Evolutionary conservation across 2,797 vertebrate genomes (phyloP).

Genomic region (Hybognathus amarus): DNA sequence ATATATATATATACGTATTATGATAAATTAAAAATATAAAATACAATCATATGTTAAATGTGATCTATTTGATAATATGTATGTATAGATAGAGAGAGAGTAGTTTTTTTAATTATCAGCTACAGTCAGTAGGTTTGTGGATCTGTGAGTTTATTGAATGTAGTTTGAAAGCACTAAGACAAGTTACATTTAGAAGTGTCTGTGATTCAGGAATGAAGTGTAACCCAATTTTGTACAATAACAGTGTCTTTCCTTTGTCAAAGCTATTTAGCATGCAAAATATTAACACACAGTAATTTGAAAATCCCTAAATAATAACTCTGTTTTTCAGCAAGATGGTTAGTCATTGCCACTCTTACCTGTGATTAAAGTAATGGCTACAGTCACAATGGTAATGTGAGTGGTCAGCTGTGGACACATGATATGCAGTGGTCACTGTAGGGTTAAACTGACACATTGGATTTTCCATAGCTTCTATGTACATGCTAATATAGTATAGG

Average conservation of each 20-base stretch:
- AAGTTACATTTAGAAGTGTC: neutral
- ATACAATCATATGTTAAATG: no score
- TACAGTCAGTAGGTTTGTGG: neutral
- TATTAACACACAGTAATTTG: neutral
- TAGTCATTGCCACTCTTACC: neutral
- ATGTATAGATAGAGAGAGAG: neutral
- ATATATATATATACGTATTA: no score
- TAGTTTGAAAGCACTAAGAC: neutral
- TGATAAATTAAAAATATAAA: no score
- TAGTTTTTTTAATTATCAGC: neutral
- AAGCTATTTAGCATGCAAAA: neutral
- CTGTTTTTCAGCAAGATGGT: neutral
- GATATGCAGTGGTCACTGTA: constrained; percentile 39
- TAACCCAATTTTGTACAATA: neutral
- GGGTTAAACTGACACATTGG: constrained; percentile 57
- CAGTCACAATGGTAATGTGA: constrained; percentile 60
- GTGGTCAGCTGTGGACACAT: constrained; percentile 37
- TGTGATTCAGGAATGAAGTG: neutral
- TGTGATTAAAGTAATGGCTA: constrained; percentile 42
- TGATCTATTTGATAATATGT: no score
- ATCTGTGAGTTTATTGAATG: neutral
- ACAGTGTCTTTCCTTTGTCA: neutral
- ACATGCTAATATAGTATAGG: constrained; percentile 55
- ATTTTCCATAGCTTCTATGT: constrained; percentile 36
- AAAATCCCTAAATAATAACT: neutral